Percentiles rank a stretch among this genome's conserved stretches.
Conservation (phyloP, 2,888 invertebrate species). For the Oasisia sp. region DNA sequence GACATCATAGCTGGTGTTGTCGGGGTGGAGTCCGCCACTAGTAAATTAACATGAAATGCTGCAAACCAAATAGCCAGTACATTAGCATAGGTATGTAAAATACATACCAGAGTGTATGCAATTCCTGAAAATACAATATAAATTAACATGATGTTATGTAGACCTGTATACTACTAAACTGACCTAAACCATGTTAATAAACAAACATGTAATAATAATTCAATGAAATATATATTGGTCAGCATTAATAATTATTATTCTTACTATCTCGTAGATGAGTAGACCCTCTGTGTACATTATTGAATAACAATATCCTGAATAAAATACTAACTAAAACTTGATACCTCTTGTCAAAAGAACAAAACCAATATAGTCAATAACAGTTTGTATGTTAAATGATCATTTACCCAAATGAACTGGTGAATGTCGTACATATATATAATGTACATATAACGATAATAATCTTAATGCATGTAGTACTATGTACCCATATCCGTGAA, state of each 20-base stretch:
- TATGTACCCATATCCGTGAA: background rate
- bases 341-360: background rate
- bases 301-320: background rate
- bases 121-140: background rate
- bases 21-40: background rate
- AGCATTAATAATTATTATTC: background rate
- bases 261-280: no score
- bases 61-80: background rate
- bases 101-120: background rate
- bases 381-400: background rate
- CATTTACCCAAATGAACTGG: background rate
- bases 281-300: no score
- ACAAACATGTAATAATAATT: background rate
- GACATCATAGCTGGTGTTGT: background rate
- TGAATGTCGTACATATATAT: background rate
- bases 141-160: background rate
- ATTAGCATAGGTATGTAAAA: background rate
- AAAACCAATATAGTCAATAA: background rate
- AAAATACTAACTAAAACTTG: background rate
- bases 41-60: conserved; percentile 17
- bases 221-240: background rate
- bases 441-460: background rate
- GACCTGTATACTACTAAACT: background rate
- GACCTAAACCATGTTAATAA: no score
- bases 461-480: no score